phyloP scores from a whole-genome alignment of 2,113 vertebrate genomes.

The Ctenodactylus gundi region DNA sequence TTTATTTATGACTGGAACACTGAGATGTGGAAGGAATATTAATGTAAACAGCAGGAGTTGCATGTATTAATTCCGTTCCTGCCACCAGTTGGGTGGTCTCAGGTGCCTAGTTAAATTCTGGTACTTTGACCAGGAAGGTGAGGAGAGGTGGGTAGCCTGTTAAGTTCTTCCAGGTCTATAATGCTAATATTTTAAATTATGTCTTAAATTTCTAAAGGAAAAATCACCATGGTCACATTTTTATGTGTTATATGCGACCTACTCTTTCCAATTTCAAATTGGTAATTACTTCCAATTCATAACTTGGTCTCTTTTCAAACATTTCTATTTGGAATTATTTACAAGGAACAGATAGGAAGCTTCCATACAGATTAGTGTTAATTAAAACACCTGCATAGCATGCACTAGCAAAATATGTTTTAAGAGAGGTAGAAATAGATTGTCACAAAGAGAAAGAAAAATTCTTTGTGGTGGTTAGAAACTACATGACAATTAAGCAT shows the following conservation, averaged over 20 bases:
- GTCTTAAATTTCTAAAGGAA: conserved; percentile 70
- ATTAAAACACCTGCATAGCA: conserved; percentile 54
- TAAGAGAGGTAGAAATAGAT: conserved; percentile 45
- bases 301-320: conserved; percentile 45
- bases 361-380: conserved; percentile 45
- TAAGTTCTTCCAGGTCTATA: conserved; percentile 19
- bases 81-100: not conserved
- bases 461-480: conserved; percentile 20
- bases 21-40: conserved; percentile 44
- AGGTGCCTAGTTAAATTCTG: not conserved
- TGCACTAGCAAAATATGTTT: conserved; percentile 24
- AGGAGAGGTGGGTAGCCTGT: not conserved
- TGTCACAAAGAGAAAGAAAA: conserved; percentile 18
- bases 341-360: conserved; percentile 60
- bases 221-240: conserved; percentile 65
- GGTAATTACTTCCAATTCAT: conserved; percentile 57
- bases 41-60: conserved; percentile 11
- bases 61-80: not conserved
- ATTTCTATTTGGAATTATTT: conserved; percentile 59
- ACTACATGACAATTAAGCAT: conserved; percentile 41
- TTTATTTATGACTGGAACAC: conserved; percentile 62
- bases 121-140: not conserved
- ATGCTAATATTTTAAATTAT: conserved; percentile 55
- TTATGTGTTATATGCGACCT: conserved; percentile 43
- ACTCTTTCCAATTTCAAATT: conserved; percentile 66